A percentile compares a stretch with the other conserved stretches of the same genome.
phyloP scores from a whole-genome alignment of 2,113 vertebrate species.

The Arothron firmamentum region DNA sequence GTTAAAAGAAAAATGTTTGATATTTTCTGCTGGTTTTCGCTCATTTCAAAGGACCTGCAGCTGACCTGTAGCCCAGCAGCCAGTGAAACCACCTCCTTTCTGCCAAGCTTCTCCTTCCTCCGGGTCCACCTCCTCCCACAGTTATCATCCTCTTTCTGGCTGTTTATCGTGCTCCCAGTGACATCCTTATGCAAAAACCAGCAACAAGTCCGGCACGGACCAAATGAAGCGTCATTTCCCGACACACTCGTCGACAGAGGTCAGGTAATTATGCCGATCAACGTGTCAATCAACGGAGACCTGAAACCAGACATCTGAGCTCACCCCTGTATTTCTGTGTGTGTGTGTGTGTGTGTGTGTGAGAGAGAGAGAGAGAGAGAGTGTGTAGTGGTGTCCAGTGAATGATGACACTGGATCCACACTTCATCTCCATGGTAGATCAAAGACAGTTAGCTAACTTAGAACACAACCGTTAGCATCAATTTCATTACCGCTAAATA shows the following conservation, averaged over 20 bases:
- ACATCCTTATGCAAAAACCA: not conserved
- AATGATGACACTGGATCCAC: slow-evolving; percentile 44
- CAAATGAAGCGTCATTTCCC: slow-evolving; percentile 5
- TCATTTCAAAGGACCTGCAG: too few species aligned
- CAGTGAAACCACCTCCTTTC: slow-evolving; percentile 55
- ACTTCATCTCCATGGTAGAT: slow-evolving; percentile 1
- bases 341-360: slow-evolving; percentile 8
- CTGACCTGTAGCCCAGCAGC: slow-evolving; percentile 65
- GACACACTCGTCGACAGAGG: slow-evolving; percentile 18
- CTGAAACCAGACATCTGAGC: slow-evolving; percentile 67
- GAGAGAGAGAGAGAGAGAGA: slow-evolving; percentile 7
- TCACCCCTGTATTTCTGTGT: slow-evolving; percentile 3
- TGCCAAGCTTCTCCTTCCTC: slow-evolving; percentile 35
- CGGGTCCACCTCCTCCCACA: slow-evolving; percentile 16
- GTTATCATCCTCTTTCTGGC: slow-evolving; percentile 33
- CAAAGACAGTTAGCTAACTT: not conserved
- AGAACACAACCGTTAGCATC: slow-evolving; percentile 2
- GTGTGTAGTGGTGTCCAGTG: slow-evolving; percentile 27
- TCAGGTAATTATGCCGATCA: slow-evolving; percentile 58
- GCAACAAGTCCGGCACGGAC: not conserved
- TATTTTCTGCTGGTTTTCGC: too few species aligned
- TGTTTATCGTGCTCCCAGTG: slow-evolving; percentile 5
- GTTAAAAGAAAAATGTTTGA: too few species aligned
- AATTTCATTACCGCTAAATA: not conserved
- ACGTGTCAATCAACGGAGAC: slow-evolving; percentile 36